Base-by-base conservation (phyloP, 2,113 vertebrate genomes). In the Henicopernis longicauda region DNA sequence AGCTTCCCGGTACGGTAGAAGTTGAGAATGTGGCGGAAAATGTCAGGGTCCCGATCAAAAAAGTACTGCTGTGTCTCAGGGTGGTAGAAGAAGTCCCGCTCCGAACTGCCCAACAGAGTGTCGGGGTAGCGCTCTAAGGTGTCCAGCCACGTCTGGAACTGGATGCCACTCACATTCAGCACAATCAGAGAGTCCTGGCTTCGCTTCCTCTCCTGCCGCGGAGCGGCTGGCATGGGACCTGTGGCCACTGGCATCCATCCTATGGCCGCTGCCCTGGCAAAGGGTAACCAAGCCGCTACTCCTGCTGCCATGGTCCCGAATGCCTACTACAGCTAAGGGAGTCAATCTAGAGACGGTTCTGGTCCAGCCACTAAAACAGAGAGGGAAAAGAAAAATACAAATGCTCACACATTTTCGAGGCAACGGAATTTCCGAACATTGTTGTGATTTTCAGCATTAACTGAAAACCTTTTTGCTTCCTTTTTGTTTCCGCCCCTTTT, bases 181-280 rank as follows among this genome's bases (percentile, higher is more conserved):
- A 99, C 98, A 63, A 99, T 98, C 6, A 99, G 97, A 17, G 98
- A 98, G 86, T 99, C 98, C 85, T 98, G 98, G 44, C 97, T 97
- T 93, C 98, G 97, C 65, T 98, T 98, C 66, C 98, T 98, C 70
- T 99, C 98, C 91, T 98, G 96, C 34, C 98, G 98, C 0, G 99
- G 99, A 62, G 99, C 98, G 54, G 97, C 97, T 49, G 99, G 99
- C 99, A 99, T 99, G 19, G 99, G 98, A 86, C 98, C 98, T 49
- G 98, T 98, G 82, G 99, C 99, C 97, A 99, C 99, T 55, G 99
- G 99, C 99, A 99, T 99, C 99, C 99, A 99, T 72, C 99, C 99
- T 92, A 99, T 98, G 80, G 99, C 99, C 6, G 99, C 99, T 16
- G 99, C 99, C 92, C 99, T 98, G 32, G 99, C 99, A 76, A 99